Conservation (phyloP, 2,113 vertebrate genomes). For the Podarcis cretensis region DNA sequence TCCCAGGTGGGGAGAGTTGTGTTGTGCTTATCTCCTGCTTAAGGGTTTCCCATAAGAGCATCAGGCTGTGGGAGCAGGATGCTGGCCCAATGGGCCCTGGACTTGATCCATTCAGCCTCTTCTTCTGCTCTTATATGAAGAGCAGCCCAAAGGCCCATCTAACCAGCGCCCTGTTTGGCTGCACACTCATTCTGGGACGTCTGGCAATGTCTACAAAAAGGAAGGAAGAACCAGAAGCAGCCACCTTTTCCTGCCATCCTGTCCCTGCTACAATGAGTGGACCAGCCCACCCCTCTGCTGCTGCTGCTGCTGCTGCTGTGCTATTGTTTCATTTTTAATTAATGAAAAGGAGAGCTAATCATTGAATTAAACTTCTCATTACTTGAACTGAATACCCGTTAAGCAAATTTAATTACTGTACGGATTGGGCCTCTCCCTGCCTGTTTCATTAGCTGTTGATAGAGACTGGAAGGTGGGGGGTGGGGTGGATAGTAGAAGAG, state of each 20-base stretch:
- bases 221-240: too few relatives aligned
- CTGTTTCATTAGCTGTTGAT: slow-evolving; percentile 79
- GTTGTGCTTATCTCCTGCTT: too few relatives aligned
- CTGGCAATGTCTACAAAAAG: background rate
- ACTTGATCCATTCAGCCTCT: too few relatives aligned
- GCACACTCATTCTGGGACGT: background rate
- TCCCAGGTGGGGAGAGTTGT: too few relatives aligned
- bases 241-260: slow-evolving; percentile 40
- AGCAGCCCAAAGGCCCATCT: too few relatives aligned
- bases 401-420: slow-evolving; percentile 86
- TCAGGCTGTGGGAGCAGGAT: too few relatives aligned
- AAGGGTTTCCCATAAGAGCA: too few relatives aligned
- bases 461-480: slow-evolving; percentile 48
- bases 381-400: slow-evolving; percentile 82
- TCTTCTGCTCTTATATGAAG: too few relatives aligned
- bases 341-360: slow-evolving; percentile 86
- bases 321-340: slow-evolving; percentile 82
- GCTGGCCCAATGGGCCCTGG: too few relatives aligned
- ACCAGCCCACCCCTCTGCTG: slow-evolving; percentile 72
- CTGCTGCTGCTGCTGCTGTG: slow-evolving; percentile 56
- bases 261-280: slow-evolving; percentile 52
- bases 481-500: background rate
- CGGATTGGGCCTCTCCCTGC: slow-evolving; percentile 75
- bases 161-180: too few relatives aligned
- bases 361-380: slow-evolving; percentile 87